Base-by-base conservation (phyloP, 2,113 vertebrate genomes). In the Datnioides undecimradiatus region DNA sequence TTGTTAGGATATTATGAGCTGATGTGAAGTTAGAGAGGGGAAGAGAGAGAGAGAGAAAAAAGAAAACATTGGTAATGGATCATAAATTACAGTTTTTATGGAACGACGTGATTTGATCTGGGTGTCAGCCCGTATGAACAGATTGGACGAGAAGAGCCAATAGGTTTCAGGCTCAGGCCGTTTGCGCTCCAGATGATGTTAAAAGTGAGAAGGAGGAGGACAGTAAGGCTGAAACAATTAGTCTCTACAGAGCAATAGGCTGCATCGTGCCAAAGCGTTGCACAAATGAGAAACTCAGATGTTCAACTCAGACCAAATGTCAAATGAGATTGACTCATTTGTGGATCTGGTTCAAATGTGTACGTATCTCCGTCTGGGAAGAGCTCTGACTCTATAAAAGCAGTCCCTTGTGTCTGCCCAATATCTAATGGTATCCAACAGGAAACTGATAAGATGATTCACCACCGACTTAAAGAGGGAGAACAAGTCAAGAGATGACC, bases 1-100 rank as follows among this genome's bases (percentile, higher is more conserved):
- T 80, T 92, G 90, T 92, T 89, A 90, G 87, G 66, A 69, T 86
- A 36, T 74, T 70, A 86, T 73, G 81, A 90, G 87, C 75, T 64
- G 71, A 80, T 69, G 84, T 71, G 87, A 78, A 85, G 87, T 27
- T 17, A 75, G 80, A 70, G 76, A 74, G 49, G 23, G 68, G 54
- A 8, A 80, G 76, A 73, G 76, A 71, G 86, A 43, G 87, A 51
- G 62, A 2, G 49, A 17, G 17, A 19, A 23, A 23, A 52, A 33
- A 88, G 85, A 90, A 87, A 94, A 91, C 88, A 88, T 51, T 86
- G 86, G 85, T 83, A 82, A 93, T 87, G 92, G 91, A 68, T 92
- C 89, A 84, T 82, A 93, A 93, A 91, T 95, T 90, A 88, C 31
- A 23, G 11, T 80, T 93, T 90, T 90, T 88, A 93, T 64, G 84